Evolutionary conservation across 2,113 vertebrate genomes (phyloP), one percentile per base, ranked within the genome.

Genomic region (Rhabdornis inornatus): DNA sequence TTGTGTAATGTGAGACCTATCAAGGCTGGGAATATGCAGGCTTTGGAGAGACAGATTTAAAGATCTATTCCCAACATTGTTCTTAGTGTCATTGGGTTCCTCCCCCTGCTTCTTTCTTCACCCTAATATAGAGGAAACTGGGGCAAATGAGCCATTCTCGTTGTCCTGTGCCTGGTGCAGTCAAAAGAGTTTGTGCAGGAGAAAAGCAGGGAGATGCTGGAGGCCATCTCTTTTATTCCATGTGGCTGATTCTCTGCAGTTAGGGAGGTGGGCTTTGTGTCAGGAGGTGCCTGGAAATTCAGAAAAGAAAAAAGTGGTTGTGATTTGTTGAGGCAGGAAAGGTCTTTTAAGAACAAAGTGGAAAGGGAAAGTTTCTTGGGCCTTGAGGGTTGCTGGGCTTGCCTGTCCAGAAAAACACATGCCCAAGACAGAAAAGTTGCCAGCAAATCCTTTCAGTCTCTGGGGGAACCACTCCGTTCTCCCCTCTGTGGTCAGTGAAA

Each of bases 11-110:
- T 70, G 93, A 96, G 83, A 93, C 92, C 87, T 94, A 79, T 90
- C 75, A 91, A 88, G 65, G 74, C 88, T 90, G 84, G 79, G 94
- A 92, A 93, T 92, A 37, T 83, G n/a, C 28, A 13, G 79, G 87
- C 60, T 94, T 94, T 87, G 88, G 92, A 93, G 88, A 96, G 92
- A 89, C 61, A 81, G 75, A 92, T 93, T 91, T 90, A 87, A 88
- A 93, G 66, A 90, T 89, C 79, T 94, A 50, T 92, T 93, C 86
- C 93, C 87, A 74, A 31, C 57, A 91, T 65, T 94, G 83, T 87
- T 96, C 72, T 89, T 76, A 82, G 88, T 50, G 49, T 91, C 2
- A 0, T 63, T 89, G 93, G 86, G 50, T 87, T 65, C 22, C 87
- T 96, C 61, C 65, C 50, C 78, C 87, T 91, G 47, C 76, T 88